Conservation (phyloP, 2,797 vertebrate genomes). For the Cirrhinus mrigala region DNA sequence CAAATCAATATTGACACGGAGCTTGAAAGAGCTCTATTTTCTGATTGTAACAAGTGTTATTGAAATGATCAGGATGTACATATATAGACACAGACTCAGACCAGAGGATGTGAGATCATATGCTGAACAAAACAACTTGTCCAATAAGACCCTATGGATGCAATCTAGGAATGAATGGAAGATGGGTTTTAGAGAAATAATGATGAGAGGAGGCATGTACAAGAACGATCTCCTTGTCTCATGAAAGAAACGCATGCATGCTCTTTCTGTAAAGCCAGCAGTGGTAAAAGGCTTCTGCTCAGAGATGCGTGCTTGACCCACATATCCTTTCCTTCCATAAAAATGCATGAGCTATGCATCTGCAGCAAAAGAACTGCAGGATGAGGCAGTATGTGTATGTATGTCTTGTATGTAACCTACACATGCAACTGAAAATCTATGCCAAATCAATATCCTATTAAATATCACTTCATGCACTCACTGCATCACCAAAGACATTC, state of each 20-base stretch:
- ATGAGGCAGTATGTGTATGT: slow-evolving; percentile 31
- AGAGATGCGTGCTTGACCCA: slow-evolving; percentile 58
- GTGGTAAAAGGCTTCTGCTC: slow-evolving; percentile 39
- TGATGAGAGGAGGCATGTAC: neutral
- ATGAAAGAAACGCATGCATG: slow-evolving; percentile 1
- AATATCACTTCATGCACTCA: slow-evolving; percentile 7
- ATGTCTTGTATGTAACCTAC: slow-evolving; percentile 9
- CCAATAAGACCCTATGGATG: neutral
- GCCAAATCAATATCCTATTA: slow-evolving; percentile 32
- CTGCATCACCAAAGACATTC: neutral
- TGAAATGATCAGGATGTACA: neutral
- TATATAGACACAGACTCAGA: neutral
- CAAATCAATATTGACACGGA: slow-evolving; percentile 9
- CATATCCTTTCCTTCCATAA: slow-evolving; percentile 55
- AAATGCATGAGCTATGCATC: slow-evolving; percentile 60
- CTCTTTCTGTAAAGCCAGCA: slow-evolving; percentile 38
- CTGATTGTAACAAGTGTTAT: slow-evolving; percentile 12
- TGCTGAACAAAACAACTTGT: neutral
- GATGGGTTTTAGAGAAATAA: neutral
- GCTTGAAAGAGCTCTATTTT: neutral
- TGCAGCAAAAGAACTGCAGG: slow-evolving; percentile 44
- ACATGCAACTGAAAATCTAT: slow-evolving; percentile 23
- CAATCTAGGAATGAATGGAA: slow-evolving; percentile 11
- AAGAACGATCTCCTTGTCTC: neutral
- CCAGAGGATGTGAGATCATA: neutral